Base-by-base conservation (phyloP, 2,888 invertebrate genomes). In the Muscina levida region DNA sequence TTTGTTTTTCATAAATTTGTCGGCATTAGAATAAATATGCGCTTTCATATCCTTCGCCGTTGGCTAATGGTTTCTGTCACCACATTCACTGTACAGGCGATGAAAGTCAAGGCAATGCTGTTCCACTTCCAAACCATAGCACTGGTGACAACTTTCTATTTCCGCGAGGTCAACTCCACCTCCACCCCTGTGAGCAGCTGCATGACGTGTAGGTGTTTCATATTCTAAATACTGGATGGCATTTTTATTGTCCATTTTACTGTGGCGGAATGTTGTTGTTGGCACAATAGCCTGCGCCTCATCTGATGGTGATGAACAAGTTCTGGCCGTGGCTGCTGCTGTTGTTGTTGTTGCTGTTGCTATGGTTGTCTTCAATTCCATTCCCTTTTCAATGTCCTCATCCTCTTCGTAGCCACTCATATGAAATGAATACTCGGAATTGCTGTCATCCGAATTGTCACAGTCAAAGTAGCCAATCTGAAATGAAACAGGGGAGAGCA, bases 391-490 rank as follows among this genome's bases (percentile, higher is more conserved):
- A 39, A 72, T 62, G 72, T 72, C 73, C n/a, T 84, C 84, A 65
- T 87, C 77, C 48, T 87, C 87, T 26, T 84, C 86, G 72, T 85
- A 86, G 48, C 85, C 86, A 77, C 87, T 89, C 86, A 88, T 87
- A 75, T 88, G 71, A 72, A 74, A 86, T 44, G 90, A 90, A 72
- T 87, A 85, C 82, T 90, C 89, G 71, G 90, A 90, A 83, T 86
- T 88, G 82, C 87, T 88, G 79, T 90, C 90, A 82, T 90, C 90
- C 70, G 90, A 90, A 82, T 91, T 91, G 66, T 92, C 91, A 85
- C 91, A 92, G 86, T 92, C 92, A 85, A 92, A 92, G 86, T 92
- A 92, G 85, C 91, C 91, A 86, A 92, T 92, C 92, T 92, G 70
- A 72, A 78, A 56, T 24, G 24, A 22, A 6, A 46, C 2, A 22